Base-by-base conservation (phyloP, 1,140 invertebrate species). In the Thaumatotibia leucotreta region DNA sequence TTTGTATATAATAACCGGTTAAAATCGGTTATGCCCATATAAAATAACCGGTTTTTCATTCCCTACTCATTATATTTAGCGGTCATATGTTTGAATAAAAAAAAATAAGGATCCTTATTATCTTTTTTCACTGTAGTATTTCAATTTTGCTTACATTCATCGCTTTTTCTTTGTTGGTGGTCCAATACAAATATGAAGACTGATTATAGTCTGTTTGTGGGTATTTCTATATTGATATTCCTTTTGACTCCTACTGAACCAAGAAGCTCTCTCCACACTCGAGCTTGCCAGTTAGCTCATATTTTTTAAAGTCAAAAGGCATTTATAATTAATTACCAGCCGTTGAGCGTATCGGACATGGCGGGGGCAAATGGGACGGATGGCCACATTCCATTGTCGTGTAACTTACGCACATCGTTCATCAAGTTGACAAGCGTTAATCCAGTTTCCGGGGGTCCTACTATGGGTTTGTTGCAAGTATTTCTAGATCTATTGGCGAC, bases 391-490 rank as follows among this genome's bases (percentile, higher is more conserved):
- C 83, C 86, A 86, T 86, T 87, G 84, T 85, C 79, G 79, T 86
- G 86, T 88, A 85, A 82, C 84, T 88, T 86, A 87, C 84, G 84
- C 86, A 85, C 86, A 76, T 90, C 86, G 83, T 90, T 84, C 84
- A 84, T 90, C 87, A 90, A 81, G 81, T 86, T 88, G 87, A 90
- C 87, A 88, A 90, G 81, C 88, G 86, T 88, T 90, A 90, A 87
- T 90, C 84, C 86, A 86, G 86, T 86, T 85, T 89, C 87, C 87
- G 84, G 84, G 67, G 63, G 64, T 66, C 65, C 63, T 85, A 86
- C 83, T 73, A 80, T 65, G 54, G 68, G 65, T 80, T 65, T 63
- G 22, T 10, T 45, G 50, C 39, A 22, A 23, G 54, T n/a, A n/a
- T n/a, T n/a, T n/a, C n/a, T n/a, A n/a, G n/a, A n/a, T n/a, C n/a